Evolutionary conservation across 2,113 vertebrate genomes (phyloP).

Genomic region (Mormoops blainvillei): DNA sequence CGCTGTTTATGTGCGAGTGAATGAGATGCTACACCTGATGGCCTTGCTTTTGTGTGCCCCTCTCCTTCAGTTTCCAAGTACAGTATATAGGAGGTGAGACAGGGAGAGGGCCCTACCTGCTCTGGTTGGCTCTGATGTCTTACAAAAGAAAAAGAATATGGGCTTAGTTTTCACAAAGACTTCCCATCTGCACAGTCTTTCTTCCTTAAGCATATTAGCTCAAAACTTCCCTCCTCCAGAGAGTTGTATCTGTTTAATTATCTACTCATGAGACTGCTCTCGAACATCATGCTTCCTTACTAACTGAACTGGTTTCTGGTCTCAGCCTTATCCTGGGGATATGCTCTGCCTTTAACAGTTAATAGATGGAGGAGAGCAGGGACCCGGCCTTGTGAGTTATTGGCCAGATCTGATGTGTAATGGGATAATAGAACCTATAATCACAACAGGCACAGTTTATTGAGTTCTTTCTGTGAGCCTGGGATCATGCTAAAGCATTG

Average conservation of each 20-base stretch:
- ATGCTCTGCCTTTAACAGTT: neutral
- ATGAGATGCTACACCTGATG: neutral
- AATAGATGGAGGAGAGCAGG: neutral
- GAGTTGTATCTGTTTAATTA: neutral
- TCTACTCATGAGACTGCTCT: neutral
- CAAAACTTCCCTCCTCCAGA: neutral
- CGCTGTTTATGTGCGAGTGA: neutral
- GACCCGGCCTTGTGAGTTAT: neutral
- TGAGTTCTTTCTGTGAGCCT: neutral
- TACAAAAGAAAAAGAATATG: constrained; percentile 38
- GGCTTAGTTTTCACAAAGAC: neutral
- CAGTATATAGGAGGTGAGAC: neutral
- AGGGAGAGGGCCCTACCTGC: constrained; percentile 25
- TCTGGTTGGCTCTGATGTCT: constrained; percentile 45
- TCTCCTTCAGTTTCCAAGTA: neutral
- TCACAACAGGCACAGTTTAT: neutral
- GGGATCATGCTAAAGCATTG: neutral
- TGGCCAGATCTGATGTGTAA: neutral
- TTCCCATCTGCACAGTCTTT: neutral
- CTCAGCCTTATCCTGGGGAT: neutral
- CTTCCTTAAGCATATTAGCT: neutral
- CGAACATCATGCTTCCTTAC: neutral
- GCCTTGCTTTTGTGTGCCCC: neutral
- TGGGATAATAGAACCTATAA: neutral
- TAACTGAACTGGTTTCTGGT: neutral